Evolutionary conservation across 2,888 invertebrate species (phyloP), one percentile per base, ranked within the genome.

Genomic region (Alloscopus bannaensis): DNA sequence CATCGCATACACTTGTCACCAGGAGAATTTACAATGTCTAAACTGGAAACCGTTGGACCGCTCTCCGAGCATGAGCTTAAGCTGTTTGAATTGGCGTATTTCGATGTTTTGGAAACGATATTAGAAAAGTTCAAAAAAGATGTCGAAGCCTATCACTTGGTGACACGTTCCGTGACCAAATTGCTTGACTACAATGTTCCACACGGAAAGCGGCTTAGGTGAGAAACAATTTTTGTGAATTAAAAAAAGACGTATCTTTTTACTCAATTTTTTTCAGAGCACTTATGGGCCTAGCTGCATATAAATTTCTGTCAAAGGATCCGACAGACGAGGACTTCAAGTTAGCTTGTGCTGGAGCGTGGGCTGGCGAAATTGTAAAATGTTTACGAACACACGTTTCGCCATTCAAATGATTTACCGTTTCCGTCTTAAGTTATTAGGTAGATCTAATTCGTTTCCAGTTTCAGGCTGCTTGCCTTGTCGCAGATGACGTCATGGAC

Each of bases 401-500:
- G 3, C 4, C 3, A 6, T 29, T n/a, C n/a, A n/a, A n/a, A n/a
- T 29, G 31, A 66, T 24, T 50, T 11, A 42, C 8, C 18, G 3
- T 6, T 18, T 65, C 45, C 18, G 8, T 18, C 4, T 47, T n/a
- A 47, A n/a, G 18, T n/a, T 47, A n/a, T 13, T 13, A n/a, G 11
- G 11, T n/a, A n/a, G 20, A 24, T 18, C 36, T 66, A 42, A 50
- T 64, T 2, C 16, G 90, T 2, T 22, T 90, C 31, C 90, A 98
- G 97, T 90, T 96, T 70, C 98, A 98, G 90, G 93, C 94, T 13
- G 94, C 93, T 87, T 94, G 97, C 86, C 88, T 99, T 31, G 91
- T 99, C 1, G 88, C 92, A 26, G 98, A 97, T 88, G 99, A 99
- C 88, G 92, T 99, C 29, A 95, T 98, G 93, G 98, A 99, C 88